These are phyloP conservation scores for Oligia strigilis DNA, from an alignment of 2,888 invertebrate species.

Conservation along the genomic window DNA sequence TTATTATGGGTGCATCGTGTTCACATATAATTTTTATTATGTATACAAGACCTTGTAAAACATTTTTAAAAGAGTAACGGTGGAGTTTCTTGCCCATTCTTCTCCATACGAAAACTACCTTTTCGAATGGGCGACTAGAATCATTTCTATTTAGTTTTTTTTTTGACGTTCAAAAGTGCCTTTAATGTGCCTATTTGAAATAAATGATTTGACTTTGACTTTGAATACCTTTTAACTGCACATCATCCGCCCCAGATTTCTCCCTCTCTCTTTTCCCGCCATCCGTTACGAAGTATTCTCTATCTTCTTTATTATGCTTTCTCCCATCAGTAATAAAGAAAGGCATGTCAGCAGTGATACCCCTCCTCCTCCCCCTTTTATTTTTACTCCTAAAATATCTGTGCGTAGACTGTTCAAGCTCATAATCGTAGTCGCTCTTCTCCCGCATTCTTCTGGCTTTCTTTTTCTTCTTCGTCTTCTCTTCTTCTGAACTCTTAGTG, in stretches of 20 bases:
- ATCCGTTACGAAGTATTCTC: slow-evolving; percentile 13
- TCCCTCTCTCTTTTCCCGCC: slow-evolving; percentile 18
- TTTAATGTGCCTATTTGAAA: too few species aligned
- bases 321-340: slow-evolving; percentile 49
- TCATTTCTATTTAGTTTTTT: too few species aligned
- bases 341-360: slow-evolving; percentile 47
- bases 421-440: slow-evolving; percentile 56
- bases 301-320: slow-evolving; percentile 23
- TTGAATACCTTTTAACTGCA: slow-evolving; percentile 47
- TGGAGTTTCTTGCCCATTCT: too few species aligned
- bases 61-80: too few species aligned
- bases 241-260: slow-evolving; percentile 9
- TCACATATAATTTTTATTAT: too few species aligned
- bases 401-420: slow-evolving; percentile 41
- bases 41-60: too few species aligned
- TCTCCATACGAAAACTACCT: too few species aligned
- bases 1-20: too few species aligned
- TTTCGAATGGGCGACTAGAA: too few species aligned
- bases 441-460: slow-evolving; percentile 55
- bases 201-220: too few species aligned
- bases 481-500: slow-evolving; percentile 51
- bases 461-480: slow-evolving; percentile 43
- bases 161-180: too few species aligned
- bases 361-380: slow-evolving; percentile 28
- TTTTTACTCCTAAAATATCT: slow-evolving; percentile 31